These are phyloP conservation scores for Streptopelia turtur DNA, from an alignment of 2,797 vertebrate genomes.

Conservation along the genomic window DNA sequence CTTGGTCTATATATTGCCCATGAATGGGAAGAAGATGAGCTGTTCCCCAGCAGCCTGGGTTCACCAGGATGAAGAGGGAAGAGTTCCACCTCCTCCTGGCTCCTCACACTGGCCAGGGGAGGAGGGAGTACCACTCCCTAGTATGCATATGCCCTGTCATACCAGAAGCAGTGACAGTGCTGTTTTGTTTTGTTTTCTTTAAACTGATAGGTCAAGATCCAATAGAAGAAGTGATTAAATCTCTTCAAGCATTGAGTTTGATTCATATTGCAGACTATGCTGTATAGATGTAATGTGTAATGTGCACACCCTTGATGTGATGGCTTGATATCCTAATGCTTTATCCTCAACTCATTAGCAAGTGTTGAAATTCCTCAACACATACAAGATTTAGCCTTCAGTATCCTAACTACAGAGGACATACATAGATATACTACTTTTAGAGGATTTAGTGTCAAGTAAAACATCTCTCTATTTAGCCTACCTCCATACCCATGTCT, in stretches of 20 bases:
- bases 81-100: background rate
- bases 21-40: background rate
- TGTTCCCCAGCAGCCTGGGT: background rate
- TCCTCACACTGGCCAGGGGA: background rate
- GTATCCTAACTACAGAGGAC: background rate
- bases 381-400: background rate
- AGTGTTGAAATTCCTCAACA: background rate
- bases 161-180: background rate
- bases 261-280: background rate
- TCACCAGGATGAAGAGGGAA: background rate
- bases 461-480: background rate
- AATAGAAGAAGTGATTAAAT: background rate
- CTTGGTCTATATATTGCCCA: accelerated
- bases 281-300: background rate
- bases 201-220: background rate
- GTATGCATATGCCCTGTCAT: background rate
- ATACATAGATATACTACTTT: background rate
- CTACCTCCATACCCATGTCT: background rate
- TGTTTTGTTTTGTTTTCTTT: background rate
- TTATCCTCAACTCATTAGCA: background rate
- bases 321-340: background rate
- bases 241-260: background rate
- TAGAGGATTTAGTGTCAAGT: background rate
- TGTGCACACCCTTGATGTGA: background rate
- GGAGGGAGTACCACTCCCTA: background rate